phyloP scores from a whole-genome alignment of 2,113 vertebrate genomes.

The Rhineura floridana region DNA sequence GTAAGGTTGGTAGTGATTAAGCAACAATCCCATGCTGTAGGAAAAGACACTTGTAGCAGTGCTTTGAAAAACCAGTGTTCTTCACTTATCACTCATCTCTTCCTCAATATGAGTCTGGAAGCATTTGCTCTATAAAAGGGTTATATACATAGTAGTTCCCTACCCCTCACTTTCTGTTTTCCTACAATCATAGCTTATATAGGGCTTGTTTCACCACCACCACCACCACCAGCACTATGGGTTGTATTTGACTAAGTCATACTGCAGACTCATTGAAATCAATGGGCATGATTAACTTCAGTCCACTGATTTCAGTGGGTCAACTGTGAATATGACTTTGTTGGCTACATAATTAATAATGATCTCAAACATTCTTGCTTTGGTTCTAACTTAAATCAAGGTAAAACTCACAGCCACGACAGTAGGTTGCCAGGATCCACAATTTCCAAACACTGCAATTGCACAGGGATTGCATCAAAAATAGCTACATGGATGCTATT shows the following conservation, averaged over 20 bases:
- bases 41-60: neutral
- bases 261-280: too few relatives aligned
- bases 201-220: neutral
- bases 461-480: neutral
- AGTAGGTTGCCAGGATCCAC: neutral
- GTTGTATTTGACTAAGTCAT: too few relatives aligned
- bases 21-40: neutral
- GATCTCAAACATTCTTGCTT: neutral
- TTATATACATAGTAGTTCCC: neutral
- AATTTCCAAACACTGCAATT: neutral
- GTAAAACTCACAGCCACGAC: neutral
- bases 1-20: too few relatives aligned
- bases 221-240: too few relatives aligned
- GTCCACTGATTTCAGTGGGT: too few relatives aligned
- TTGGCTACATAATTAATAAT: neutral
- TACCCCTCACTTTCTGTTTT: neutral
- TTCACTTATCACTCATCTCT: neutral
- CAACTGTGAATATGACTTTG: too few relatives aligned
- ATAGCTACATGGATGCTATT: neutral
- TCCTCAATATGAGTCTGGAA: neutral
- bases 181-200: neutral
- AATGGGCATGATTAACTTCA: too few relatives aligned
- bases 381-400: neutral
- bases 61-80: neutral
- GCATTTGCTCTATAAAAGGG: neutral